Evolutionary conservation across 2,888 invertebrate species (phyloP).

Genomic region (Camponotus fellah): DNA sequence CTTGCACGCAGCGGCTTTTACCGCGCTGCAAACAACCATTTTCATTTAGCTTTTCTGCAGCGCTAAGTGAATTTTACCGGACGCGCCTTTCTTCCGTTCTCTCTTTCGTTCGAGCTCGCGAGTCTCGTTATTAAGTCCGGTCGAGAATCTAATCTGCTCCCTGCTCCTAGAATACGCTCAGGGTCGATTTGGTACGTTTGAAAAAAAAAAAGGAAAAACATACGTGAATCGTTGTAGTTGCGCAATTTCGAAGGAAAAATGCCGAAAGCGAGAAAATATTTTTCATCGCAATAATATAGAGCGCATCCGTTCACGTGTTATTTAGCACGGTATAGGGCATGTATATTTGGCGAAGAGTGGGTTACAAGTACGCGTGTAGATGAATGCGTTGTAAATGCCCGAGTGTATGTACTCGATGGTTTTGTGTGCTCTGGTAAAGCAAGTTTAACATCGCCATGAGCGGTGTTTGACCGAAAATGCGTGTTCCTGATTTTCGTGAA

Average conservation of each 20-base stretch:
- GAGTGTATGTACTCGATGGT: constrained; percentile 42
- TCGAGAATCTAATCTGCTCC: constrained; percentile 65
- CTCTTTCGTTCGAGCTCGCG: constrained; percentile 21
- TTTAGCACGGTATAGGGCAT: neutral
- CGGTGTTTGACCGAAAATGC: constrained; percentile 45
- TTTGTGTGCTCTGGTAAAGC: constrained; percentile 39
- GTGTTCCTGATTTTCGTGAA: constrained; percentile 8
- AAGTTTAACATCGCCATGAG: constrained; percentile 47
- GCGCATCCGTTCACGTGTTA: constrained; percentile 25
- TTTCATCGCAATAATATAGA: constrained; percentile 30
- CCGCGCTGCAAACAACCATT: constrained; percentile 73
- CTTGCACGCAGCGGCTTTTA: constrained; percentile 71
- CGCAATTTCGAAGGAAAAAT: constrained; percentile 26
- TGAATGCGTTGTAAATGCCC: constrained; percentile 45
- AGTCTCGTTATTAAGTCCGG: constrained; percentile 22
- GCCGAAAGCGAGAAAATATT: constrained; percentile 28
- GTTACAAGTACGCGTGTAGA: constrained; percentile 44
- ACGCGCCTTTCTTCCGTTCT: constrained; percentile 66
- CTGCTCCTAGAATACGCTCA: constrained; percentile 60
- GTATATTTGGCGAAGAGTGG: constrained; percentile 44
- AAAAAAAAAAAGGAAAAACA: neutral
- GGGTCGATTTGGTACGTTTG: constrained; percentile 5
- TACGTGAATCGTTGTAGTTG: neutral
- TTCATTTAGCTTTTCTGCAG: constrained; percentile 70
- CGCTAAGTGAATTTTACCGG: constrained; percentile 74